phyloP scores from a whole-genome alignment of 1,140 invertebrate genomes.

The Drosophila pallidifrons region DNA sequence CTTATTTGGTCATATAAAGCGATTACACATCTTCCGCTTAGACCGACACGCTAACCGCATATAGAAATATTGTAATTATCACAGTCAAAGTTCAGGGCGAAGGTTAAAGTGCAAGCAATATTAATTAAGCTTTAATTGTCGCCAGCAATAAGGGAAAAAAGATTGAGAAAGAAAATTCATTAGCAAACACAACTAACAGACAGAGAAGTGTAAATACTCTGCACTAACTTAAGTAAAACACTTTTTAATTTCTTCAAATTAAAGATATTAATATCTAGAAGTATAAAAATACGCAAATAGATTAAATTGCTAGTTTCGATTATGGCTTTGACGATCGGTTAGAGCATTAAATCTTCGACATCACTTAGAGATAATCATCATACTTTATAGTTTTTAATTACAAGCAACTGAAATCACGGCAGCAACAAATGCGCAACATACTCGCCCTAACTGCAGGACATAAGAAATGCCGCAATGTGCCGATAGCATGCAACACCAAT shows the following conservation, averaged over 20 bases:
- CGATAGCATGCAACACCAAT: constrained; percentile 31
- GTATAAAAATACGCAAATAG: background rate
- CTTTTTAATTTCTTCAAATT: background rate
- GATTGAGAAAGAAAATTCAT: constrained; percentile 22
- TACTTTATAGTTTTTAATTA: constrained; percentile 34
- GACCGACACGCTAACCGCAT: constrained; percentile 30
- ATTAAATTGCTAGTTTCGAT: background rate
- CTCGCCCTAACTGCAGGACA: constrained; percentile 27
- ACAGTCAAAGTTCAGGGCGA: constrained; percentile 50
- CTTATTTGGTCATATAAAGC: constrained; percentile 16
- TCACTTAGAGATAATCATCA: background rate
- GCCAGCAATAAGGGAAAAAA: constrained; percentile 1
- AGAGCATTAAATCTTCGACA: constrained; percentile 10
- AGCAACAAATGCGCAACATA: constrained; percentile 35
- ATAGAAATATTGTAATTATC: constrained; percentile 37
- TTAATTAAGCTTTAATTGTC: constrained; percentile 51
- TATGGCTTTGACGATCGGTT: background rate
- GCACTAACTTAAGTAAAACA: background rate
- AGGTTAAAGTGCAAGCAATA: constrained; percentile 51
- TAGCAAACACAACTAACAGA: background rate
- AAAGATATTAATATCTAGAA: background rate
- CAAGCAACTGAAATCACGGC: constrained; percentile 19
- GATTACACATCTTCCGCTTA: constrained; percentile 37
- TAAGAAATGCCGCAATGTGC: constrained; percentile 45
- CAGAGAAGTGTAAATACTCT: background rate